Conservation (phyloP, 2,113 vertebrate species). For the Silurus meridionalis region DNA sequence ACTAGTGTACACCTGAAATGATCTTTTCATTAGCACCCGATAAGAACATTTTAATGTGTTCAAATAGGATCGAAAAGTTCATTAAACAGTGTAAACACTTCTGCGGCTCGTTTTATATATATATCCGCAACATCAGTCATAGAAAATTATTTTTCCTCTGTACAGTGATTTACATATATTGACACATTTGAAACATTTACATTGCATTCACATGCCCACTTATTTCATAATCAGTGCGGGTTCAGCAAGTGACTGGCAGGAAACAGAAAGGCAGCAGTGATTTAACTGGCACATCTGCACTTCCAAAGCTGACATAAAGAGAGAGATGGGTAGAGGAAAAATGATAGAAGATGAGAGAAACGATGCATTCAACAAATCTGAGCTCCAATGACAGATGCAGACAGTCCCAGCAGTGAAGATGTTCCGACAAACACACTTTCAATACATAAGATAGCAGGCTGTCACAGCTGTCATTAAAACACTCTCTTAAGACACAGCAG, state of each 20-base stretch:
- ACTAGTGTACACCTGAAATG: not conserved
- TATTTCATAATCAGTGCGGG: not conserved
- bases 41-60: not conserved
- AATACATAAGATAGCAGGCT: constrained; percentile 26
- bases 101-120: not conserved
- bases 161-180: not conserved
- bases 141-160: not conserved
- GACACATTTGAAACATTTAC: not conserved
- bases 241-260: not conserved
- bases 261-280: not conserved
- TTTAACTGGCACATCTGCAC: constrained; percentile 29
- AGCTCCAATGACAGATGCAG: constrained; percentile 11
- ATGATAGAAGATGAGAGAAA: constrained; percentile 21
- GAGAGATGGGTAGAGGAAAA: constrained; percentile 9
- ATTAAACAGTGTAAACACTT: not conserved
- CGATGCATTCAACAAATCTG: constrained; percentile 34
- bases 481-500: constrained; percentile 39
- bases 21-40: not conserved
- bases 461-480: constrained; percentile 49
- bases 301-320: constrained; percentile 24
- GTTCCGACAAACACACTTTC: constrained; percentile 5
- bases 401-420: constrained; percentile 30
- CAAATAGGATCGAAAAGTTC: not conserved
- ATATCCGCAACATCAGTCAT: not conserved
- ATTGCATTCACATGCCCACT: not conserved